phyloP scores from a whole-genome alignment of 2,888 invertebrate species.

The Xestia xanthographa region DNA sequence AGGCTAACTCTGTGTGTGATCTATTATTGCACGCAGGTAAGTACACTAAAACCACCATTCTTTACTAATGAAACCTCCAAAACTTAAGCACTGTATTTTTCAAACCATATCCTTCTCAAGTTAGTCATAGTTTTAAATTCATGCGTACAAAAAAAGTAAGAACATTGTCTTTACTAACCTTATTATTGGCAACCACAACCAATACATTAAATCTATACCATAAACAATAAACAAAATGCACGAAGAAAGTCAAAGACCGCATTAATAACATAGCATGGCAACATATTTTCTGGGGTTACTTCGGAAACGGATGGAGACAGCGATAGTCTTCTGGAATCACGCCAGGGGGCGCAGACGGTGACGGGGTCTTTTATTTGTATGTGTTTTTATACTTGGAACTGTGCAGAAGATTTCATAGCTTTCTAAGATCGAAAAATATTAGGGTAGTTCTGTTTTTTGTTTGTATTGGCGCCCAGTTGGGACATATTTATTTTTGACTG shows the following conservation, averaged over 20 bases:
- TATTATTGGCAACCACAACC: slow-evolving; percentile 36
- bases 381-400: slow-evolving; percentile 52
- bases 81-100: no score
- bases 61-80: no score
- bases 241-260: slow-evolving; percentile 72
- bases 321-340: slow-evolving; percentile 69
- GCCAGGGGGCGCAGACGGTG: slow-evolving; percentile 62
- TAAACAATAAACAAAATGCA: slow-evolving; percentile 44
- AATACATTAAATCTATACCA: slow-evolving; percentile 28
- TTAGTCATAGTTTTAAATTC: neutral
- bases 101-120: neutral
- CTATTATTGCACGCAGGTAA: no score
- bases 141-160: neutral
- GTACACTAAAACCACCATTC: no score
- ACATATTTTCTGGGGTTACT: slow-evolving; percentile 79
- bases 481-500: slow-evolving; percentile 10
- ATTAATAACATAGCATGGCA: slow-evolving; percentile 74
- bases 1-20: no score
- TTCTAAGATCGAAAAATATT: neutral
- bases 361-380: slow-evolving; percentile 63
- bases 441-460: slow-evolving; percentile 14
- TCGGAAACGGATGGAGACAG: slow-evolving; percentile 80
- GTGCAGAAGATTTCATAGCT: slow-evolving; percentile 9
- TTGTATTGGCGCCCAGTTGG: slow-evolving; percentile 55
- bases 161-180: neutral